Evolutionary conservation across 2,113 vertebrate genomes (phyloP).

Genomic region (Rhombomys opimus): DNA sequence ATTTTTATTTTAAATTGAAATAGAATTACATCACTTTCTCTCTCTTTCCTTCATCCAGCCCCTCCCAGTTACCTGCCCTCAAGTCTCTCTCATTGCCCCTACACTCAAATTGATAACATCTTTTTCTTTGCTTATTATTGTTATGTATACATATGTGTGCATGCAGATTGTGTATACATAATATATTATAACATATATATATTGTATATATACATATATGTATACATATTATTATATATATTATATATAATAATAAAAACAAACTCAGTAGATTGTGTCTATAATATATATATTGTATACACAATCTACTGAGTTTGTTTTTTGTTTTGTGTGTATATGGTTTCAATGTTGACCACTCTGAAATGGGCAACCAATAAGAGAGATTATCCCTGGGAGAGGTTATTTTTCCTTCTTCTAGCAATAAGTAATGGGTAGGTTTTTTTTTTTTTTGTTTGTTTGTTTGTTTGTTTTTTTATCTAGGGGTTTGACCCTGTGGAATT

Average conservation of each 20-base stretch:
- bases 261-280: no score
- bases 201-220: background rate
- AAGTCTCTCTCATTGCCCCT: background rate
- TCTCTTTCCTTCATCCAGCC: background rate
- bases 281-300: background rate
- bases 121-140: background rate
- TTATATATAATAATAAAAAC: no score
- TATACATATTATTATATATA: background rate
- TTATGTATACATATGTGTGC: background rate
- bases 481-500: background rate
- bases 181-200: no score
- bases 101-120: background rate
- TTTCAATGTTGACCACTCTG: background rate
- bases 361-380: background rate
- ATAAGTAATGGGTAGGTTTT: background rate
- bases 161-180: no score
- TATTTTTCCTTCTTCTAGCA: background rate
- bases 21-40: background rate
- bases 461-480: background rate
- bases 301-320: background rate
- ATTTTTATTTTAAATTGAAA: background rate
- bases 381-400: background rate
- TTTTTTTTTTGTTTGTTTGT: no score
- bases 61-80: background rate
- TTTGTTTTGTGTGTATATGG: background rate